Conservation (phyloP, 2,888 invertebrate species). For the Diplolepis rosae region DNA sequence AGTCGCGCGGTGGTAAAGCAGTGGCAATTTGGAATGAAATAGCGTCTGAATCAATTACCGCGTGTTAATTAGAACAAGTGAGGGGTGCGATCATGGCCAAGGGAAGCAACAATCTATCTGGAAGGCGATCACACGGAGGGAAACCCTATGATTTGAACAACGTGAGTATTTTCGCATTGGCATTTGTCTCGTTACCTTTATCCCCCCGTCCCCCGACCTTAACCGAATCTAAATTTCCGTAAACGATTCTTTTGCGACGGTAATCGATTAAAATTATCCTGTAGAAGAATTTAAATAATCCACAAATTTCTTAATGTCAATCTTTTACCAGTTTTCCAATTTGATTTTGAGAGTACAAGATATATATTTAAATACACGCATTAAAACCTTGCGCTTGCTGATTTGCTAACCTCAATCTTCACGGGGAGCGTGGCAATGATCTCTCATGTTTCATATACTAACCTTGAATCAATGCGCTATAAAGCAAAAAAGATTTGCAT, state of each 20-base stretch:
- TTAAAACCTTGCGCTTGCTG: background rate
- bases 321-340: background rate
- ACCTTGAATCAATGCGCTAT: constrained; percentile 7
- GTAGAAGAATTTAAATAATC: background rate
- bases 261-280: background rate
- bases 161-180: constrained; percentile 69
- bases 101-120: constrained; percentile 67
- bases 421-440: background rate
- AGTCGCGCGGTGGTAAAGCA: constrained; percentile 63
- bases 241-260: background rate
- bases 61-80: constrained; percentile 40
- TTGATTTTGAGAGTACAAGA: background rate
- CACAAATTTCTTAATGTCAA: background rate
- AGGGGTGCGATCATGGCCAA: constrained; percentile 66
- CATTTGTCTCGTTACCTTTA: constrained; percentile 23
- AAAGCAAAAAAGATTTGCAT: background rate
- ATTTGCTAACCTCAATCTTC: constrained; percentile 27
- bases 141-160: constrained; percentile 75
- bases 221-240: background rate
- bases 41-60: constrained; percentile 37
- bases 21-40: constrained; percentile 57
- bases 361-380: background rate
- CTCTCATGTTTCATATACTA: constrained; percentile 6
- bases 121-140: constrained; percentile 67
- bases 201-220: constrained; percentile 19